Evolutionary conservation across 2,888 invertebrate species (phyloP).

Genomic region (Actias luna): DNA sequence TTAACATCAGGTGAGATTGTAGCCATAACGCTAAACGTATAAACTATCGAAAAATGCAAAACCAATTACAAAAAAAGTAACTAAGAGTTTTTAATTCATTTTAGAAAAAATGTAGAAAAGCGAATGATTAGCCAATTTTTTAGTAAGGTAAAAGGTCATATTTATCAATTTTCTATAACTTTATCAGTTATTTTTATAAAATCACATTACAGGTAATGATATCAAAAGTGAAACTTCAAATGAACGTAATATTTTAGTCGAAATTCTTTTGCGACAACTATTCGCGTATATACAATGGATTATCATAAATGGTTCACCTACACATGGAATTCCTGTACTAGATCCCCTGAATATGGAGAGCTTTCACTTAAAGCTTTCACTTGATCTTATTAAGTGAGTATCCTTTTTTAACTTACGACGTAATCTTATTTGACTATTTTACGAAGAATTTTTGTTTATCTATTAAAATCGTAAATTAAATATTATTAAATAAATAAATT

Average conservation of each 20-base stretch:
- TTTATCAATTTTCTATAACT: too few relatives aligned
- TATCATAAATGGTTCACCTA: constrained; percentile 22
- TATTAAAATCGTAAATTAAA: neutral
- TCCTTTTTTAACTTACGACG: neutral
- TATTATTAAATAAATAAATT: too few relatives aligned
- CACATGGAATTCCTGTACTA: constrained; percentile 25
- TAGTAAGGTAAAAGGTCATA: too few relatives aligned
- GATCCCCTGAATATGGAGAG: constrained; percentile 27
- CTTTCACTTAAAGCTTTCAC: constrained; percentile 16
- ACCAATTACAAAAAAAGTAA: too few relatives aligned
- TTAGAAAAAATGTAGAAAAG: too few relatives aligned
- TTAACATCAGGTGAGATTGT: too few relatives aligned
- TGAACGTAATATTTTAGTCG: constrained; percentile 7
- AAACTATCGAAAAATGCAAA: too few relatives aligned
- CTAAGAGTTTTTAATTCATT: too few relatives aligned
- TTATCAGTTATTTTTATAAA: too few relatives aligned
- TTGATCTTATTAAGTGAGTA: constrained; percentile 26
- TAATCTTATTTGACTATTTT: too few relatives aligned
- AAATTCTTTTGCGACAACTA: constrained; percentile 18
- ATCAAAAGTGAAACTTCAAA: neutral
- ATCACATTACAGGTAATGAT: constrained; percentile 10
- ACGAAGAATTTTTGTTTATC: neutral
- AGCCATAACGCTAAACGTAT: too few relatives aligned
- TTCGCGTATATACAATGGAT: constrained; percentile 21
- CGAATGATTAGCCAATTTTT: too few relatives aligned